Evolutionary conservation across 2,888 invertebrate genomes (phyloP), one percentile per base, ranked within the genome.

Genomic region (Syrista parreyssii): DNA sequence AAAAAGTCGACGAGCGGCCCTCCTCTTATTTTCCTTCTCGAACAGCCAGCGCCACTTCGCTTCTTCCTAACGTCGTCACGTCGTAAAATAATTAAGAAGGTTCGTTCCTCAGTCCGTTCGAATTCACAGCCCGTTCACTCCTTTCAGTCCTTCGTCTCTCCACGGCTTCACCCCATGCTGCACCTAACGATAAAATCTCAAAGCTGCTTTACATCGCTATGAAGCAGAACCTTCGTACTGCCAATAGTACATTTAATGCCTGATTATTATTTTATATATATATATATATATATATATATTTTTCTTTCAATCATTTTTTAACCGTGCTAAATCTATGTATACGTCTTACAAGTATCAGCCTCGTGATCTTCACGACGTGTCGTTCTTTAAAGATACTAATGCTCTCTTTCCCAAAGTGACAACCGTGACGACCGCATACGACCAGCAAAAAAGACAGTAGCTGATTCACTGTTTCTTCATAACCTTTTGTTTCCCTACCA

Each of bases 51-150:
- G n/a, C 71, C 71, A 32, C 31, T 32, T 23, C 71, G 71, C 71
- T 32, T 32, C 31, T 71, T 71, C 31, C 71, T 32, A 32, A 31
- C 71, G 77, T 40, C 74, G 76, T 34, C 76, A 68, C 76, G 77
- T 82, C 79, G 78, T 82, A 82, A 80, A 82, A 80, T 82, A 82
- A 80, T 80, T 82, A 78, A 79, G 79, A 78, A 78, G 72, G 71
- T 78, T 78, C 77, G 71, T 74, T 75, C 71, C 55, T 36, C 33
- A 9, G 55, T 55, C 55, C 55, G 23, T 55, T 55, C 31, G 23
- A 71, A 55, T 75, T 78, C 71, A 75, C 33, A 40, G 23, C 77
- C 40, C 6, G 40, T 40, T 40, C 40, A 23, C 23, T 55, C 40
- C 40, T 40, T 40, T 23, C 40, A 9, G 15, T 40, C 23, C 40